Conservation (phyloP, 1,140 invertebrate species). For the Aphis gossypii region DNA sequence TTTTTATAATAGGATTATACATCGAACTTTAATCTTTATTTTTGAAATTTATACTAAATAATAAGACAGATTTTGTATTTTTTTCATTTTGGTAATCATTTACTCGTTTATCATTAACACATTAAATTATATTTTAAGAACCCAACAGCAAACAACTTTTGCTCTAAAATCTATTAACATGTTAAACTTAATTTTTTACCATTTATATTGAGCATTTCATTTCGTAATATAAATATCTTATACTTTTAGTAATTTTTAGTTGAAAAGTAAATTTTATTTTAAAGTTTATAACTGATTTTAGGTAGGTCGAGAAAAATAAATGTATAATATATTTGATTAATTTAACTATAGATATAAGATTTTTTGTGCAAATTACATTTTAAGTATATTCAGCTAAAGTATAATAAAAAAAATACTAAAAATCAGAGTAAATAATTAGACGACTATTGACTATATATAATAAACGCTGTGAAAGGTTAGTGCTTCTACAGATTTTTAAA, state of each 20-base stretch:
- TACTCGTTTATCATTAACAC: not conserved
- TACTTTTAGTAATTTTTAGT: not conserved
- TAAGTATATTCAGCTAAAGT: not conserved
- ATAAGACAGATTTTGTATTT: not conserved
- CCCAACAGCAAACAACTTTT: not conserved
- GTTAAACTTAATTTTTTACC: not conserved
- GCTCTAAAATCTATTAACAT: not conserved
- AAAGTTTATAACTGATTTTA: too few relatives aligned
- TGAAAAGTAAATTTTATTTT: too few relatives aligned
- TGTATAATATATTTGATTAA: too few relatives aligned
- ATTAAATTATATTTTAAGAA: not conserved
- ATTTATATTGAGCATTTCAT: not conserved
- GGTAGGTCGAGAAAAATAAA: not conserved
- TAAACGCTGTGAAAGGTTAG: not conserved
- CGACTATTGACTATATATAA: not conserved
- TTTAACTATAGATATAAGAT: not conserved
- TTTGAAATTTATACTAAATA: not conserved
- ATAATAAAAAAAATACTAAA: not conserved
- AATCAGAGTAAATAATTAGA: not conserved
- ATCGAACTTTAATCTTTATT: not conserved
- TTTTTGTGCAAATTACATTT: not conserved
- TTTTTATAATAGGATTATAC: too few relatives aligned
- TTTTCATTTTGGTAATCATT: not conserved
- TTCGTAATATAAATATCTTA: not conserved
- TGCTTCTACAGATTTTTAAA: not conserved